Evolutionary conservation across 2,797 vertebrate genomes (phyloP).

Genomic region (Pelobates cultripes): DNA sequence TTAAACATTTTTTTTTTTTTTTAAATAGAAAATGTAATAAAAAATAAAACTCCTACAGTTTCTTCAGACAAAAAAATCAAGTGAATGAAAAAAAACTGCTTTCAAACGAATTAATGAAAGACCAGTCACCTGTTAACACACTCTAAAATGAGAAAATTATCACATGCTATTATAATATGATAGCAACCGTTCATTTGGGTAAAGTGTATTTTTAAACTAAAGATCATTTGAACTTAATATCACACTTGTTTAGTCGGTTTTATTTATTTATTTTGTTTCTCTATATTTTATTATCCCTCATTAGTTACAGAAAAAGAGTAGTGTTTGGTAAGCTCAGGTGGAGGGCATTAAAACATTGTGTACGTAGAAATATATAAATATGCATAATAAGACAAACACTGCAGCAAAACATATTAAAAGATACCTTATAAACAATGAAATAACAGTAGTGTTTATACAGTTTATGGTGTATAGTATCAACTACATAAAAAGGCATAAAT

Average conservation of each 20-base stretch:
- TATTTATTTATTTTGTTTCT: no score
- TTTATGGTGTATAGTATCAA: no score
- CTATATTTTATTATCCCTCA: background rate
- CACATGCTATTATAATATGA: conserved; percentile 41
- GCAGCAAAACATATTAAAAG: no score
- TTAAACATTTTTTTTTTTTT: conserved; percentile 22
- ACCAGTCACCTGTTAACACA: conserved; percentile 33
- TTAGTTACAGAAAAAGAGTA: background rate
- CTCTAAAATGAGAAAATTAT: conserved; percentile 21
- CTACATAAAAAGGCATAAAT: no score
- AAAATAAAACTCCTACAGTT: background rate
- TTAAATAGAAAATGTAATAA: background rate
- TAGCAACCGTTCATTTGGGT: conserved; percentile 6
- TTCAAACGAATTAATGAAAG: conserved; percentile 50
- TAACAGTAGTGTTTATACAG: no score
- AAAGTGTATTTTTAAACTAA: conserved; percentile 10
- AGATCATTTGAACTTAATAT: background rate
- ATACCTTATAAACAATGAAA: no score
- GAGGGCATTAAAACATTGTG: no score
- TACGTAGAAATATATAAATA: no score
- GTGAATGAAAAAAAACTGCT: conserved; percentile 44
- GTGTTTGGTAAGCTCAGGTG: background rate
- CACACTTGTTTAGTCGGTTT: no score
- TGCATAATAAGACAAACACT: no score
- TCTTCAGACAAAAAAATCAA: conserved; percentile 2